Evolutionary conservation across 2,888 invertebrate genomes (phyloP).

Genomic region (Amblyjoppa fuscipennis): DNA sequence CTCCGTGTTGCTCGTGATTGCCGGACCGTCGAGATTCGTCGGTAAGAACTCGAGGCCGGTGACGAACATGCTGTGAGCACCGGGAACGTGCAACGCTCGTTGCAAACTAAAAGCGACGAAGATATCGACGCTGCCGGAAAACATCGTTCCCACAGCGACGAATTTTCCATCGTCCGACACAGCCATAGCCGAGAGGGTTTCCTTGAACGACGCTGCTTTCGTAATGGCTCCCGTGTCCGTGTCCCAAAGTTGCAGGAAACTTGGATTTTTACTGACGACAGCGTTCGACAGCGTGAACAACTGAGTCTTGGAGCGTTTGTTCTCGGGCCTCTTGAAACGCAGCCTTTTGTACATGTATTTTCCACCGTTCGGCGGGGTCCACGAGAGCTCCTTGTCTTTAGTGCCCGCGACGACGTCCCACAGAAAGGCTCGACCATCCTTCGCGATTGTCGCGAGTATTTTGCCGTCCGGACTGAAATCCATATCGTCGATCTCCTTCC

Average conservation of each 20-base stretch:
- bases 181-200: conserved; percentile 93
- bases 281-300: conserved; percentile 94
- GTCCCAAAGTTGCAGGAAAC: conserved; percentile 93
- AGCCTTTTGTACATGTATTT: conserved; percentile 95
- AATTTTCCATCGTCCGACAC: conserved; percentile 97
- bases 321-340: conserved; percentile 88
- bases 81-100: conserved; percentile 93
- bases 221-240: conserved; percentile 88
- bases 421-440: conserved; percentile 93
- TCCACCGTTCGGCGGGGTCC: conserved; percentile 91
- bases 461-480: conserved; percentile 94
- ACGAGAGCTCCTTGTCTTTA: conserved; percentile 90
- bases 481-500: conserved; percentile 97
- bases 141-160: conserved; percentile 97
- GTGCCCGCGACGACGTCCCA: conserved; percentile 91
- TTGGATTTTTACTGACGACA: conserved; percentile 90
- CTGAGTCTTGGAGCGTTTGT: conserved; percentile 87
- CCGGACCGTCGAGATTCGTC: conserved; percentile 89
- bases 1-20: conserved; percentile 91
- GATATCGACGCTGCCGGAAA: conserved; percentile 95
- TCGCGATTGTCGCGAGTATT: conserved; percentile 93
- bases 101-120: conserved; percentile 97
- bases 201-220: conserved; percentile 88
- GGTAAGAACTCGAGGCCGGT: conserved; percentile 98
- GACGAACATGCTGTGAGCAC: conserved; percentile 98